A percentile compares a stretch with the other conserved stretches of the same genome.
Conservation (phyloP, 2,113 vertebrate species). For the Corythornis madagascariensis region DNA sequence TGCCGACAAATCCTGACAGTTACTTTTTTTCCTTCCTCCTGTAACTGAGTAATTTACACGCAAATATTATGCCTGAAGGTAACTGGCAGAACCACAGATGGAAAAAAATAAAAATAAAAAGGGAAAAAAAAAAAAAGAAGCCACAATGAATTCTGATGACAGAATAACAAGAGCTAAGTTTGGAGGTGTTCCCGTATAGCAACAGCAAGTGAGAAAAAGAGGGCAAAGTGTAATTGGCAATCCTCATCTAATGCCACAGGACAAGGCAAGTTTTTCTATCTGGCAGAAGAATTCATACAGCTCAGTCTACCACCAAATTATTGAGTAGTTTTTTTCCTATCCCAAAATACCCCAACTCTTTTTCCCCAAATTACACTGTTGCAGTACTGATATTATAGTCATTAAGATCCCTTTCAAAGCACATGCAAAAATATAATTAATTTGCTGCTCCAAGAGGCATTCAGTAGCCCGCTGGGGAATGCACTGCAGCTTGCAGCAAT, state of each 20-base stretch:
- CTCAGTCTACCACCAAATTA: not conserved
- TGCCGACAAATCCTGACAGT: not conserved
- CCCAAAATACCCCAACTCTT: not conserved
- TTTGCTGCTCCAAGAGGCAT: not conserved
- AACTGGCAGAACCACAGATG: conserved; percentile 22
- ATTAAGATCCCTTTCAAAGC: not conserved
- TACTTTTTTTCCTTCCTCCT: not conserved
- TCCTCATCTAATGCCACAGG: not conserved
- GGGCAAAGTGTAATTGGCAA: not conserved
- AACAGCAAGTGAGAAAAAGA: not conserved
- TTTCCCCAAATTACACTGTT: not conserved
- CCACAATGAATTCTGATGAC: conserved; percentile 12
- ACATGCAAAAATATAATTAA: not conserved
- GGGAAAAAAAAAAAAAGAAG: not conserved
- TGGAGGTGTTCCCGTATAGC: not conserved
- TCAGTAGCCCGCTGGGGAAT: not conserved
- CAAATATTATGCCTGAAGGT: conserved; percentile 29
- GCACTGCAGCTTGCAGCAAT: not conserved
- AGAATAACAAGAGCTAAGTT: not conserved
- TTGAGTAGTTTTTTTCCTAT: not conserved
- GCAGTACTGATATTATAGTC: not conserved
- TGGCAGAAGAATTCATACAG: not conserved
- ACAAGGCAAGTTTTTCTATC: not conserved
- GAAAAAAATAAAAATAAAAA: not conserved
- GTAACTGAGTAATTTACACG: conserved; percentile 29